Evolutionary conservation across 2,888 invertebrate genomes (phyloP), one percentile per base, ranked within the genome.

Genomic region (Selenia dentaria): DNA sequence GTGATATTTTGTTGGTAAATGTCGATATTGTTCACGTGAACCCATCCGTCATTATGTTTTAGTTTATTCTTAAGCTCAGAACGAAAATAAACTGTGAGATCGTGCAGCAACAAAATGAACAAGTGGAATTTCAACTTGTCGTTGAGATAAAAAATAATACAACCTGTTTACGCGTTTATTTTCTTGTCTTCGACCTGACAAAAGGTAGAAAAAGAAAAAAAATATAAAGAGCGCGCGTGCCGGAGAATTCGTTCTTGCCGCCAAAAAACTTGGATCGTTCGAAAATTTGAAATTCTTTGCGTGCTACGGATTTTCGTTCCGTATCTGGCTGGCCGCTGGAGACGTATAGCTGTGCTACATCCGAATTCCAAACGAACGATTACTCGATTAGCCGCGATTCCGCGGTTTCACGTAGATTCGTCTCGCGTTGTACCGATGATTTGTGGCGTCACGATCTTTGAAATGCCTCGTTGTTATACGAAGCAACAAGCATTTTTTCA

Each of bases 221-320:
- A n/a, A 73, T 68, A 60, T 46, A 8, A 6, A 22, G 9, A 57
- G 57, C 62, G 78, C 83, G 84, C 89, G 86, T 87, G 86, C 83
- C 73, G 74, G 47, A 61, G 75, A 81, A 84, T 84, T 83, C 83
- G 83, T 57, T 58, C 58, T 69, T 74, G 78, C 74, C 78, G 80
- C 84, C 79, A 81, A 87, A 87, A 88, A 88, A 85, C 79, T 71
- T 71, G 60, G 70, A 74, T 71, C 67, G 72, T 63, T 71, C 59
- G 47, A 65, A 74, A 83, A 83, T 60, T 70, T 59, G 43, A 64
- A 74, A 85, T 87, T 61, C 80, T 77, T 68, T 54, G 70, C 82
- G 79, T 66, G 76, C 74, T 71, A 62, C 62, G 74, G 74, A 87
- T 86, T 79, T 78, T 78, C 75, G 67, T 64, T 52, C 54, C 54